phyloP scores from a whole-genome alignment of 2,888 invertebrate genomes.

The Tinea trinotella region DNA sequence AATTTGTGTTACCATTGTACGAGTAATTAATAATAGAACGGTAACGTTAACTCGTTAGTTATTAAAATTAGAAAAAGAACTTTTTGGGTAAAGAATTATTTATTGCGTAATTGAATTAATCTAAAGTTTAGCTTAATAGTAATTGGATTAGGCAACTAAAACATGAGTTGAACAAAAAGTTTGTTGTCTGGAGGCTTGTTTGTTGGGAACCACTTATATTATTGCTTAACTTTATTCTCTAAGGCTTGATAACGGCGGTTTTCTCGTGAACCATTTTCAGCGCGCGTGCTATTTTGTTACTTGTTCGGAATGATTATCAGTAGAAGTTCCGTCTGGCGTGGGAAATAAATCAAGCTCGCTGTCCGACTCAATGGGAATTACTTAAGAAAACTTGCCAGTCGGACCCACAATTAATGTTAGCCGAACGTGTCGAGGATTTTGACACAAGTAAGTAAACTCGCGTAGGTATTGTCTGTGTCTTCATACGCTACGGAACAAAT shows the following conservation, averaged over 20 bases:
- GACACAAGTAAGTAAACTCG: conserved; percentile 12
- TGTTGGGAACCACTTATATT: conserved; percentile 12
- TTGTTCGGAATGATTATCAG: conserved; percentile 24
- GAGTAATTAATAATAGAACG: too few species aligned
- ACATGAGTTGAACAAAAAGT: conserved; percentile 38
- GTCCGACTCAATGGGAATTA: conserved; percentile 21
- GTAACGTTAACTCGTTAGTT: too few species aligned
- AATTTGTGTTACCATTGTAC: too few species aligned
- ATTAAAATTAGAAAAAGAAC: too few species aligned
- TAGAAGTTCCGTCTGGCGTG: conserved; percentile 23
- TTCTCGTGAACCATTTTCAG: background rate
- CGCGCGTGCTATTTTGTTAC: conserved; percentile 14
- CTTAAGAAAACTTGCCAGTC: conserved; percentile 15
- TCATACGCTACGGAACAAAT: background rate
- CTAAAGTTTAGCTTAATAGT: conserved; percentile 6
- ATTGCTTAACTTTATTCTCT: conserved; percentile 16
- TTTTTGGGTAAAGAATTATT: too few species aligned
- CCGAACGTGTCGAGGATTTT: conserved; percentile 6
- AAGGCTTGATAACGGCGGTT: conserved; percentile 9
- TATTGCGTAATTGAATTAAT: conserved; percentile 1
- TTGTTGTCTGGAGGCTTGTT: conserved; percentile 32
- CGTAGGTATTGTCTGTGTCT: background rate
- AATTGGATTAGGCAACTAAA: conserved; percentile 16
- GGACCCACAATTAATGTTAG: conserved; percentile 16
- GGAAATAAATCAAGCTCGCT: conserved; percentile 25